Conservation (phyloP, 2,888 invertebrate genomes). For the Lasioglossum pauxillum region DNA sequence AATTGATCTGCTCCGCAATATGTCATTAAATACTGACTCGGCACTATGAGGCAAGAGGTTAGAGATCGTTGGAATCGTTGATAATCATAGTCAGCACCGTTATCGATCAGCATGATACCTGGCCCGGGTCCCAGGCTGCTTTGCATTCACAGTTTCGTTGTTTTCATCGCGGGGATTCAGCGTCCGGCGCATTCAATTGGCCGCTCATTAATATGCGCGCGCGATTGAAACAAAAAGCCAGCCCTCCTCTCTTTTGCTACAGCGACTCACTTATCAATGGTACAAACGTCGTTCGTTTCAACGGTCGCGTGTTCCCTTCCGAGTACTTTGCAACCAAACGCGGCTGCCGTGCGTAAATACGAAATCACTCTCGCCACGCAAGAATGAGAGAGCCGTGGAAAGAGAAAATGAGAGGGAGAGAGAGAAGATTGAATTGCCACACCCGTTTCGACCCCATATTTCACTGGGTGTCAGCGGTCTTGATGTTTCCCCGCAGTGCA, state of each 20-base stretch:
- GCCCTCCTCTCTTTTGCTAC: neutral
- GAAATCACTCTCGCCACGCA: conserved; percentile 31
- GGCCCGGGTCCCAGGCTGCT: conserved; percentile 5
- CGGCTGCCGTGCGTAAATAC: conserved; percentile 28
- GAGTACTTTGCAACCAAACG: conserved; percentile 22
- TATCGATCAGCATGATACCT: conserved; percentile 4
- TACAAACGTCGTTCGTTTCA: conserved; percentile 62
- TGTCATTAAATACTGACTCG: too few relatives aligned
- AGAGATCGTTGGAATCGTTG: neutral
- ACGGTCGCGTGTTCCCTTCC: conserved; percentile 43
- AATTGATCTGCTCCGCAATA: too few relatives aligned
- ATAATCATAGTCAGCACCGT: neutral
- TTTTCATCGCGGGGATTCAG: neutral
- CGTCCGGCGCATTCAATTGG: conserved; percentile 36
- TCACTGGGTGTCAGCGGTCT: conserved; percentile 73
- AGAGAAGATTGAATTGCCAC: conserved; percentile 71
- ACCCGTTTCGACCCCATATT: conserved; percentile 73
- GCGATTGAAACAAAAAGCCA: conserved; percentile 21
- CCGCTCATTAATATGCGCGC: conserved; percentile 43
- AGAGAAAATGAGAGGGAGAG: conserved; percentile 22
- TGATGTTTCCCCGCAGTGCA: conserved; percentile 74
- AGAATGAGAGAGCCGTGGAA: conserved; percentile 10
- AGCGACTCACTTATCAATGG: conserved; percentile 46
- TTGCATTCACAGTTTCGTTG: conserved; percentile 11
- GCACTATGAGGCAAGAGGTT: neutral